A percentile compares a stretch with the other conserved stretches of the same genome.
Conservation (phyloP, 2,888 invertebrate species). For the Epinotia nisella region DNA sequence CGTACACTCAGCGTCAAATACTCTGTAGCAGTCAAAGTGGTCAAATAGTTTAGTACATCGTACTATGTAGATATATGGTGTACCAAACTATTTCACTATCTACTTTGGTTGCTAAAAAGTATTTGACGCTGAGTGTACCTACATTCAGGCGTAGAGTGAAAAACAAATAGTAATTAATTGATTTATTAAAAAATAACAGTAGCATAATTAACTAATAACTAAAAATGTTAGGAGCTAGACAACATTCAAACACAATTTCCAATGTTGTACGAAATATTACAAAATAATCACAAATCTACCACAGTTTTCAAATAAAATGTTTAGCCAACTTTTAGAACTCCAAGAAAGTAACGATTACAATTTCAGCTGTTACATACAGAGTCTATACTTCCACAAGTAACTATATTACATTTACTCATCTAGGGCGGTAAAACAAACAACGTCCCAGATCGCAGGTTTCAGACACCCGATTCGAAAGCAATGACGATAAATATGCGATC, state of each 20-base stretch:
- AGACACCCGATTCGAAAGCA: no score
- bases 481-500: no score
- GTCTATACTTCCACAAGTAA: neutral
- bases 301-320: neutral
- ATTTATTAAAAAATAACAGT: conserved; percentile 71
- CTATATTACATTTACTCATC: no score
- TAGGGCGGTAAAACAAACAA: no score
- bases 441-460: no score
- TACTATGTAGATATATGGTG: no score
- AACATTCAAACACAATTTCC: conserved; percentile 9
- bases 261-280: neutral
- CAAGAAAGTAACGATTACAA: neutral
- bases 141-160: neutral
- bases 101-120: no score
- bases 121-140: no score
- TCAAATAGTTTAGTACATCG: no score
- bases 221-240: conserved; percentile 30
- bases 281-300: neutral
- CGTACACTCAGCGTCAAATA: no score
- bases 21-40: no score
- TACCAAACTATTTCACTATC: no score
- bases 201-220: conserved; percentile 39
- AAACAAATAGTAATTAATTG: conserved; percentile 57
- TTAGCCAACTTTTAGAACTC: neutral
- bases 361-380: neutral